Evolutionary conservation across 1,140 invertebrate genomes (phyloP), one percentile per base, ranked within the genome.

Genomic region (Drosophila sp.): DNA sequence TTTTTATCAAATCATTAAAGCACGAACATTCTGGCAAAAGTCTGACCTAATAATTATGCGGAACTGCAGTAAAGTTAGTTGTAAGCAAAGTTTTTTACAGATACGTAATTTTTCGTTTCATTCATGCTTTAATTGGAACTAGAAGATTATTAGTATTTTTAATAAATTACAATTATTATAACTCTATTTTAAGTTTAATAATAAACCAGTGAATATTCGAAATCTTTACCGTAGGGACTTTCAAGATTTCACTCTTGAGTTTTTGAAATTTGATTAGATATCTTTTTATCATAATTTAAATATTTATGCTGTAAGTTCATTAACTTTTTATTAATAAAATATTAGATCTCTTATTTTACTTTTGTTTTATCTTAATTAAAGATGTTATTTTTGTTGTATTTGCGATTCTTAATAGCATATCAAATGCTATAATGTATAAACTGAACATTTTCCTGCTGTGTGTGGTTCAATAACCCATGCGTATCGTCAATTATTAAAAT

Each of bases 381-480:
- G 7, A 4, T 45, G 36, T 48, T 38, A 18, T 29, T 7, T 25
- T 18, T 54, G 3, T 4, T 16, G 3, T 4, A 14, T 9, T 51
- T 4, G 13, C 34, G 11, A 18, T 43, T 25, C n/a, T 45, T 27
- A 34, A 63, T 27, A 29, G 9, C 16, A 16, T 41, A 61, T 62
- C 58, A 41, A 63, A 71, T 18, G 59, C 9, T 16, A 43, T 34
- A 14, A 36, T n/a, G 40, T 32, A 38, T 62, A 41, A 51, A 51
- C 21, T 38, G 7, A 29, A 32, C 25, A 38, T 29, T 62, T 62
- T 34, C 41, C 8, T 9, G 18, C 58, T 13, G 16, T 58, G 40
- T 34, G 18, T 57, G 34, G 61, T 64, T 71, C 67, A 71, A 71
- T 57, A 71, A 71, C 67, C 67, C 50, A 71, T 57, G 41, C 67